phyloP scores from a whole-genome alignment of 2,797 vertebrate species.

The Acipenser ruthenus region DNA sequence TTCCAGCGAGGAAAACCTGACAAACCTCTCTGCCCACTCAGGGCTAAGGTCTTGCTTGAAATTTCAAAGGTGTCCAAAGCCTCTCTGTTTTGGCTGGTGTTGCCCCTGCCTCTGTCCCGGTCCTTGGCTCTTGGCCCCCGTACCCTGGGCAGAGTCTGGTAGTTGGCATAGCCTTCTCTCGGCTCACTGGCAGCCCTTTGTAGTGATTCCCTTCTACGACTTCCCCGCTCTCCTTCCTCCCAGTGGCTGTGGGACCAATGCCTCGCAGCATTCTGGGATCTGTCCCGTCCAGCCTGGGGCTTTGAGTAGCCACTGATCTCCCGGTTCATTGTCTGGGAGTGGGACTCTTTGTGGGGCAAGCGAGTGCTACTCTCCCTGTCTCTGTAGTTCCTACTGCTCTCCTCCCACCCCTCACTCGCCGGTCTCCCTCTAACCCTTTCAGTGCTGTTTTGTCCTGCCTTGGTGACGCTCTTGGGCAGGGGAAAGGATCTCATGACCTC shows the following conservation, averaged over 20 bases:
- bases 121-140: not conserved
- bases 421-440: slow-evolving; percentile 13
- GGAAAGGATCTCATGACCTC: slow-evolving; percentile 27
- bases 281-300: slow-evolving; percentile 46
- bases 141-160: not conserved
- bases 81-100: not conserved
- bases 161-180: not conserved
- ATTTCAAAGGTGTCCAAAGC: not conserved
- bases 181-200: slow-evolving; percentile 11
- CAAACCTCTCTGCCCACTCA: too few species aligned
- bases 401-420: slow-evolving; percentile 8
- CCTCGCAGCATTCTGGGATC: slow-evolving; percentile 31
- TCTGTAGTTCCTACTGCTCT: not conserved
- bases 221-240: slow-evolving; percentile 21
- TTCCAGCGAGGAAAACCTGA: too few species aligned
- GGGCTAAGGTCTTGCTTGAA: too few species aligned
- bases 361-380: too few species aligned
- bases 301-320: slow-evolving; percentile 7
- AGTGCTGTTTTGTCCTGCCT: not conserved
- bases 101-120: slow-evolving; percentile 17
- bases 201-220: not conserved
- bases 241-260: slow-evolving; percentile 14
- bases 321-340: too few species aligned
- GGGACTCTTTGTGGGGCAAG: too few species aligned
- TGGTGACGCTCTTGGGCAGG: slow-evolving; percentile 17